These are phyloP conservation scores for Tachysurus vachellii DNA, from an alignment of 2,113 vertebrate genomes.

Conservation along the genomic window DNA sequence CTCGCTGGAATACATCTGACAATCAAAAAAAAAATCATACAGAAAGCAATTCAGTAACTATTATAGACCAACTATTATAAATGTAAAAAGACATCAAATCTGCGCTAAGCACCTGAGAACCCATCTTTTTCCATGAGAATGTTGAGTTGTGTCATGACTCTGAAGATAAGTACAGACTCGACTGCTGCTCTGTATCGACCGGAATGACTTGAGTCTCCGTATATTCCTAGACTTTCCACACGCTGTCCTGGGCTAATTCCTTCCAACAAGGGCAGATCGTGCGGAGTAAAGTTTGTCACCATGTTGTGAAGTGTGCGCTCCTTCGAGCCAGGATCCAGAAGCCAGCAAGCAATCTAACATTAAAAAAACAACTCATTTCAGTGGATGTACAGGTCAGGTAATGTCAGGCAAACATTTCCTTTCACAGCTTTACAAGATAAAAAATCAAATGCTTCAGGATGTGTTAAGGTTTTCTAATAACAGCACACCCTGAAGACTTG, in stretches of 20 bases:
- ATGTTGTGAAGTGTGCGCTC: conserved; percentile 89
- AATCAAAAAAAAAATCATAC: conserved; percentile 9
- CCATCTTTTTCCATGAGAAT: conserved; percentile 79
- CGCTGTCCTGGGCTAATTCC: conserved; percentile 75
- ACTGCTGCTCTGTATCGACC: conserved; percentile 84
- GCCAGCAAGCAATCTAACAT: conserved; percentile 89
- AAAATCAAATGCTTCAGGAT: not conserved
- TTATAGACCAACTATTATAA: not conserved
- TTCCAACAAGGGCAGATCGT: conserved; percentile 82
- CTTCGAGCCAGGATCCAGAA: conserved; percentile 85
- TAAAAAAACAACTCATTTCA: not conserved
- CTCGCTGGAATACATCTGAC: conserved; percentile 80
- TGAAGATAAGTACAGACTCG: conserved; percentile 81
- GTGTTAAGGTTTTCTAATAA: not conserved
- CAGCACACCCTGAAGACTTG: not conserved
- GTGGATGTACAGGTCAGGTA: not conserved
- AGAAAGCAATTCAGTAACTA: not conserved
- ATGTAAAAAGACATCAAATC: not conserved
- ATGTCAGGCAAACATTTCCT: not conserved
- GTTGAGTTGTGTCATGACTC: conserved; percentile 79
- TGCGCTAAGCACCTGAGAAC: conserved; percentile 74
- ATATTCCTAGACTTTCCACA: conserved; percentile 78
- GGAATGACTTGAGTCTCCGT: conserved; percentile 68
- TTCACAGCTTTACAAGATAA: not conserved
- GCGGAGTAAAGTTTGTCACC: conserved; percentile 84